Evolutionary conservation across 2,797 vertebrate genomes (phyloP).

Genomic region (Crotalus adamanteus): DNA sequence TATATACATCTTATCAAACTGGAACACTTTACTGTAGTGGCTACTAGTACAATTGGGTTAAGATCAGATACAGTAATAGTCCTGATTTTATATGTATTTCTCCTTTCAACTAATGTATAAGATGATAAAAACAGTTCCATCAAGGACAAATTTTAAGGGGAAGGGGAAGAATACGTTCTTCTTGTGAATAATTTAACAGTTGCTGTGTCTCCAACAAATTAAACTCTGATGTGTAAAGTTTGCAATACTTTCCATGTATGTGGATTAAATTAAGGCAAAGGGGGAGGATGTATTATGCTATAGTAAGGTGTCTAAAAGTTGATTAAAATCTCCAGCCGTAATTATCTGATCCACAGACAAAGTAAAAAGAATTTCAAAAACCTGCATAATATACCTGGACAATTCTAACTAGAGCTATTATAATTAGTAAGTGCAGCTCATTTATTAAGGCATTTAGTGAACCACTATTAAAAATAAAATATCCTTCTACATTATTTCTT

Average conservation of each 20-base stretch:
- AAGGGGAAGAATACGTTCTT: not conserved
- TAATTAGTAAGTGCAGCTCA: not conserved
- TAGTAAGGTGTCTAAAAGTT: not conserved
- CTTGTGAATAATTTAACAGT: not conserved
- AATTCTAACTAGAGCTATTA: not conserved
- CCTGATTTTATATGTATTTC: not conserved
- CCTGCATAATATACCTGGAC: not conserved
- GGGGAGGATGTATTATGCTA: not conserved
- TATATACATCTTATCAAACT: not conserved
- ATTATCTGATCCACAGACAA: not conserved
- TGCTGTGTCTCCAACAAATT: not conserved
- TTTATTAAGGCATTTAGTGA: not conserved
- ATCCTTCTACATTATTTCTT: not conserved
- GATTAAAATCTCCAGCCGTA: not conserved
- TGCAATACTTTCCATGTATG: not conserved
- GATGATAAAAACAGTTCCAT: not conserved
- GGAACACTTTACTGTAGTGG: not conserved
- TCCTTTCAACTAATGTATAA: not conserved
- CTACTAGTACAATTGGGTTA: not conserved
- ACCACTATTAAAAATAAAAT: not conserved
- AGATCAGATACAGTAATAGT: not conserved
- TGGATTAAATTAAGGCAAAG: not conserved
- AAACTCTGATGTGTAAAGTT: not conserved
- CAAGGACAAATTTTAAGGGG: not conserved
- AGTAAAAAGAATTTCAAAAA: not conserved